A percentile compares a stretch with the other conserved stretches of the same genome.
phyloP scores from a whole-genome alignment of 2,888 invertebrate genomes.

The Spisula solida region DNA sequence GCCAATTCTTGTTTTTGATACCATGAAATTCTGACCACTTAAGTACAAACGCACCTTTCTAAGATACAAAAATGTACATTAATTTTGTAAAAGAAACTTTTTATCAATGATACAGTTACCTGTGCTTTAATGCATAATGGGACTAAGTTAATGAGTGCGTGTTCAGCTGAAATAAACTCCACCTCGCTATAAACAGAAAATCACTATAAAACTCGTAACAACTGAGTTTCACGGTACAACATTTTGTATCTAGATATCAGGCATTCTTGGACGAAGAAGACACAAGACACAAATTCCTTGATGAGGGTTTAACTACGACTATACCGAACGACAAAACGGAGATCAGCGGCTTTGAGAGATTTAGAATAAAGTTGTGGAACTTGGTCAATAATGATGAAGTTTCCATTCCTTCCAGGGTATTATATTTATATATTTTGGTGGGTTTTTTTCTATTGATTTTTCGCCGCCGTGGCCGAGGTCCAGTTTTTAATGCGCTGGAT shows the following conservation, averaged over 20 bases:
- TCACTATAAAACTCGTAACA: too few relatives aligned
- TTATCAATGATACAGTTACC: too few relatives aligned
- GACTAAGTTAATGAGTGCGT: too few relatives aligned
- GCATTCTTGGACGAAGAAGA: slow-evolving; percentile 48
- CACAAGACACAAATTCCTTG: slow-evolving; percentile 32
- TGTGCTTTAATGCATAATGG: too few relatives aligned
- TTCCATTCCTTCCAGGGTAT: slow-evolving; percentile 55
- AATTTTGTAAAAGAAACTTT: too few relatives aligned
- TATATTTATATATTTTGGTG: neutral
- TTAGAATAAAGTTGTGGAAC: slow-evolving; percentile 54
- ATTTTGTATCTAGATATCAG: slow-evolving; percentile 9
- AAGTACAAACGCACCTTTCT: too few relatives aligned
- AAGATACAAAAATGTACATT: too few relatives aligned
- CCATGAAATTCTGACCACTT: too few relatives aligned
- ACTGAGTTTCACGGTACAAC: too few relatives aligned
- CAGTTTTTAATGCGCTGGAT: neutral
- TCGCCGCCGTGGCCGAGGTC: neutral
- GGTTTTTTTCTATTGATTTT: neutral
- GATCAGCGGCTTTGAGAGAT: neutral
- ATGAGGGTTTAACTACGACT: neutral
- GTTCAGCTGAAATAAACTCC: too few relatives aligned
- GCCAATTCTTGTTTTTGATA: too few relatives aligned
- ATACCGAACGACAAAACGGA: neutral
- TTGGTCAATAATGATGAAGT: slow-evolving; percentile 57
- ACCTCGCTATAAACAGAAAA: too few relatives aligned